These are phyloP conservation scores for Microctonus hyperodae DNA, from an alignment of 2,888 invertebrate genomes.

Conservation along the genomic window DNA sequence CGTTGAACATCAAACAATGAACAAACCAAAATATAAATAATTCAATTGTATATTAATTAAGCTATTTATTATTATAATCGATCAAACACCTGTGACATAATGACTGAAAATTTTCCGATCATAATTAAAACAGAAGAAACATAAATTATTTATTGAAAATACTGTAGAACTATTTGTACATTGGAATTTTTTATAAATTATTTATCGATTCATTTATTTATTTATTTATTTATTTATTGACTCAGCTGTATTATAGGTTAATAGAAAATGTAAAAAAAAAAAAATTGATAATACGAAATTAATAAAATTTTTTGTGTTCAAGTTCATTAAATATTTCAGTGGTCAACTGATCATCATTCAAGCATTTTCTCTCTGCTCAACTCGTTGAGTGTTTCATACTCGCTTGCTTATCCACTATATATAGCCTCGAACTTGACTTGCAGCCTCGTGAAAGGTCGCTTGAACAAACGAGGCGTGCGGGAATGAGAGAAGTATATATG, in stretches of 20 bases:
- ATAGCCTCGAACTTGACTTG: conserved; percentile 26
- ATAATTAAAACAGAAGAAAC: not conserved
- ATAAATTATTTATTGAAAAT: not conserved
- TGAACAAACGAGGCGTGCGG: not conserved
- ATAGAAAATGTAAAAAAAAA: not conserved
- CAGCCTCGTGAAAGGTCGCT: conserved; percentile 24
- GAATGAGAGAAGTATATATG: not conserved
- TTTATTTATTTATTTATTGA: conserved; percentile 22
- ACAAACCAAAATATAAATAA: not conserved
- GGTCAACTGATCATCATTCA: not conserved
- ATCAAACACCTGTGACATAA: not conserved
- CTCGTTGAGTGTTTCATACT: conserved; percentile 18
- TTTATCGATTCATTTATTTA: conserved; percentile 15
- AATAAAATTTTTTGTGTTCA: not conserved
- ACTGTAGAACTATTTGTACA: not conserved
- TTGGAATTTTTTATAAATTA: not conserved
- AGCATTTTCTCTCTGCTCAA: not conserved
- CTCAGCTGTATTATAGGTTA: not conserved
- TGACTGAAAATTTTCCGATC: too few species aligned
- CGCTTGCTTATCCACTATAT: conserved; percentile 2
- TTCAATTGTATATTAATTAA: not conserved
- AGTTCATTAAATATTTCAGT: not conserved
- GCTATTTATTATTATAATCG: not conserved
- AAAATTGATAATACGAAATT: not conserved
- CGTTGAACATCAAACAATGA: not conserved